Evolutionary conservation across 2,888 invertebrate genomes (phyloP).

Genomic region (Orthonevra nobilis): DNA sequence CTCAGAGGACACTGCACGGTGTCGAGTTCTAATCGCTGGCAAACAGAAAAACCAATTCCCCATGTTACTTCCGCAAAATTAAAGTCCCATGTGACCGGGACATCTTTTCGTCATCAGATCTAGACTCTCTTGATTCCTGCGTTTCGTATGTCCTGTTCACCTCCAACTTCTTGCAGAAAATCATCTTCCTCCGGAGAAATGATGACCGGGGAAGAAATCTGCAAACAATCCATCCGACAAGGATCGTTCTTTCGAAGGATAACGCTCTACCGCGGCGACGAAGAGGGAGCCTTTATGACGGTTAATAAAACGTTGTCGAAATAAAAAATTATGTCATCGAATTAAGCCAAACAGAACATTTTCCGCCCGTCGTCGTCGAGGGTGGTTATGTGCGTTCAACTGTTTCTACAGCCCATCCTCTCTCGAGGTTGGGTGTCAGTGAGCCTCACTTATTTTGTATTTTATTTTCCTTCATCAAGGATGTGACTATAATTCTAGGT

Average conservation of each 20-base stretch:
- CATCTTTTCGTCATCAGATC: neutral
- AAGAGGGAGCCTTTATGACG: conserved; percentile 45
- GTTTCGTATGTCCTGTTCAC: conserved; percentile 28
- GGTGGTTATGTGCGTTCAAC: too few species aligned
- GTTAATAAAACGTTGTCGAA: conserved; percentile 58
- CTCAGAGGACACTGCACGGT: neutral
- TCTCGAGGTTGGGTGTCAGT: conserved; percentile 18
- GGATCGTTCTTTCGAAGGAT: conserved; percentile 37
- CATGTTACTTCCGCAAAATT: conserved; percentile 79
- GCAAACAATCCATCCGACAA: conserved; percentile 16
- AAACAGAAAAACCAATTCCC: conserved; percentile 74
- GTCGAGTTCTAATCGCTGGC: conserved; percentile 45
- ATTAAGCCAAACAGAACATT: conserved; percentile 39
- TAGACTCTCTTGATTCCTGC: conserved; percentile 4
- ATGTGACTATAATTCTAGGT: conserved; percentile 59
- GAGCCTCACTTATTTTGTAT: conserved; percentile 48
- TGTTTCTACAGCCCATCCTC: too few species aligned
- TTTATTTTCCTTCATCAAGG: conserved; percentile 60
- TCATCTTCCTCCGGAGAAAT: neutral
- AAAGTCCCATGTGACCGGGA: conserved; percentile 74
- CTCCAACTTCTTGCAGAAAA: too few species aligned
- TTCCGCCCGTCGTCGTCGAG: too few species aligned
- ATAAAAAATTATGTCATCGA: conserved; percentile 59
- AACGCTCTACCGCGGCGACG: conserved; percentile 17
- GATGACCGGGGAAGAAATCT: neutral